These are phyloP conservation scores for Heterodera schachtii DNA, from an alignment of 1,140 invertebrate genomes.

Conservation along the genomic window DNA sequence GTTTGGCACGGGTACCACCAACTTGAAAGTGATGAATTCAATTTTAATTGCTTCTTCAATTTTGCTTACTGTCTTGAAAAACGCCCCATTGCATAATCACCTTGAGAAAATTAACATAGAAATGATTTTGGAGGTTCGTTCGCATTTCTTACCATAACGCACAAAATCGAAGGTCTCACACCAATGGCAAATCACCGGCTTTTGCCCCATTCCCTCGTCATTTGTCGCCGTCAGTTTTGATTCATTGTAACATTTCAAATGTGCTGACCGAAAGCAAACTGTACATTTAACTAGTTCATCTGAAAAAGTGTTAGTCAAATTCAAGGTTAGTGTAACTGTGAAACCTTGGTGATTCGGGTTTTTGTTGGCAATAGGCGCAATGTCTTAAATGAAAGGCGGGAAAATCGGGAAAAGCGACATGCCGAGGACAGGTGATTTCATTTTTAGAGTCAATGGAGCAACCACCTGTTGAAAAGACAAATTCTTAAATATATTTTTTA, in stretches of 20 bases:
- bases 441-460: slow-evolving; percentile 20
- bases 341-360: background rate
- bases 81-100: slow-evolving; percentile 36
- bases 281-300: slow-evolving; percentile 35
- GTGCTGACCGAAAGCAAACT: slow-evolving; percentile 36
- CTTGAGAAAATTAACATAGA: background rate
- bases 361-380: slow-evolving; percentile 41
- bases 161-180: slow-evolving; percentile 45
- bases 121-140: too few relatives aligned
- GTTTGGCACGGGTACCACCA: slow-evolving; percentile 43
- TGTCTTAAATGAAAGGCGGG: slow-evolving; percentile 26
- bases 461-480: slow-evolving; percentile 17
- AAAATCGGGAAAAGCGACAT: slow-evolving; percentile 29
- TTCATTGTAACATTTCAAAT: slow-evolving; percentile 35
- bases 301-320: slow-evolving; percentile 17
- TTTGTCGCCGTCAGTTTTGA: background rate
- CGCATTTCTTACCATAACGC: slow-evolving; percentile 19
- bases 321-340: background rate
- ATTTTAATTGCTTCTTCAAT: slow-evolving; percentile 5
- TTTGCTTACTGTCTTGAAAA: slow-evolving; percentile 21
- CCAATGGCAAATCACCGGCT: slow-evolving; percentile 33
- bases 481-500: background rate
- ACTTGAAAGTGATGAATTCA: slow-evolving; percentile 13
- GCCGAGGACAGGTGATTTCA: slow-evolving; percentile 41
- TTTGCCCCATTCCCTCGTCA: background rate